Evolutionary conservation across 2,113 vertebrate species (phyloP).

Genomic region (Odontophorus gujanensis): DNA sequence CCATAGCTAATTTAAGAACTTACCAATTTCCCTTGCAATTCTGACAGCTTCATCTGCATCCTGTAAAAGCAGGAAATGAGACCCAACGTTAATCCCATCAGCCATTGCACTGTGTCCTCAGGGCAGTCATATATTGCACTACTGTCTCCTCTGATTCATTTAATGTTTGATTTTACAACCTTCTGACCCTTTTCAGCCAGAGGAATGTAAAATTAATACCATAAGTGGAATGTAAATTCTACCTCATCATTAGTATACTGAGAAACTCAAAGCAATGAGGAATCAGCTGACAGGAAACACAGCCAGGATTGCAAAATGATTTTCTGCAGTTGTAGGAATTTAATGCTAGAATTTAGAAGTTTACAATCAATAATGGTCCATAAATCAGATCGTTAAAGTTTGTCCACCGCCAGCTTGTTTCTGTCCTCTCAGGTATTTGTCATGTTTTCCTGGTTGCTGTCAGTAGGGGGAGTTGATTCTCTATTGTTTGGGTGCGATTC

Average conservation of each 20-base stretch:
- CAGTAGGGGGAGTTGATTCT: conserved; percentile 96
- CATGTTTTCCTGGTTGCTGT: conserved; percentile 80
- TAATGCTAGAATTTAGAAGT: conserved; percentile 81
- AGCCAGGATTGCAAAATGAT: conserved; percentile 71
- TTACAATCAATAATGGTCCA: conserved; percentile 80
- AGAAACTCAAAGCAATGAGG: conserved; percentile 72
- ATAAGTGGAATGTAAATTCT: conserved; percentile 85
- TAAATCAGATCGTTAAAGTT: conserved; percentile 80
- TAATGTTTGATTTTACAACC: conserved; percentile 87
- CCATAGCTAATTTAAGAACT: conserved; percentile 85
- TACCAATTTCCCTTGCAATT: conserved; percentile 95
- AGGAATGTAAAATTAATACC: conserved; percentile 88
- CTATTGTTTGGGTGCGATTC: conserved; percentile 82
- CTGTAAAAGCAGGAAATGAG: conserved; percentile 88
- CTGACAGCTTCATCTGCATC: conserved; percentile 94
- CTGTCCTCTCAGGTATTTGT: conserved; percentile 59
- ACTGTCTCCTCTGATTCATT: conserved; percentile 86
- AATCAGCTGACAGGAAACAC: conserved; percentile 80
- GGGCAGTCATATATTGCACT: conserved; percentile 85
- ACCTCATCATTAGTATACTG: conserved; percentile 80
- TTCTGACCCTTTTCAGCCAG: conserved; percentile 84
- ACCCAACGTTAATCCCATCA: conserved; percentile 84
- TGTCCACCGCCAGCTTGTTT: conserved; percentile 70
- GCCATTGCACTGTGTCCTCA: conserved; percentile 82
- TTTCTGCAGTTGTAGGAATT: conserved; percentile 79